Evolutionary conservation across 1,140 invertebrate species (phyloP), one percentile per base, ranked within the genome.

Genomic region (Drosophila saltans): DNA sequence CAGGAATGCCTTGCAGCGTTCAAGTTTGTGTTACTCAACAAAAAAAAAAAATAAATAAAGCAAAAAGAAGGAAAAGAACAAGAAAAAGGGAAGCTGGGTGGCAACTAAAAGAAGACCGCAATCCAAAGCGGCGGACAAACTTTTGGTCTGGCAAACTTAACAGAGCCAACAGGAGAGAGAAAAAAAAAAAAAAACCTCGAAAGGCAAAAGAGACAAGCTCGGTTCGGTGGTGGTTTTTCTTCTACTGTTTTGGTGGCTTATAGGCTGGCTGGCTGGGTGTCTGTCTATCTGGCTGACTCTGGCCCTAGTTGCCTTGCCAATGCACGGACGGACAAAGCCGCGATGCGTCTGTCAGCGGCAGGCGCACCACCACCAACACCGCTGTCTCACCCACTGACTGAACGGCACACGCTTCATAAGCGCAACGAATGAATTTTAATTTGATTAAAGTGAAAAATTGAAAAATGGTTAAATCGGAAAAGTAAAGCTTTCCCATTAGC

Each of bases 401-500:
- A 63, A 60, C 55, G 63, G 63, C 79, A 72, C 76, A 86, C 83
- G 88, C 86, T 86, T 90, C 88, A 86, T 83, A 90, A 83, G 88
- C 88, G 88, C 74, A 78, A 77, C 88, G 88, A 90, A 90, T 90
- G 88, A 90, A 90, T 90, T 90, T 88, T 90, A 90, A 90, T 90
- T 90, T 90, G 83, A 90, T 90, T 90, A 90, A 90, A 90, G 82
- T 86, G 82, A 83, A 90, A 90, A 90, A 90, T 90, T 83, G 82
- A 80, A 88, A 88, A 83, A 79, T 76, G 52, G 62, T 36, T 62
- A 52, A 10, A 26, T 28, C 61, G 33, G 16, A n/a, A 64, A 26
- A 60, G 56, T 69, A 48, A 78, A 78, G 70, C 81, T 75, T 73
- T 28, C 57, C 40, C 36, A 33, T 67, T 67, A 67, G 9, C 67